Evolutionary conservation across 2,888 invertebrate genomes (phyloP), one percentile per base, ranked within the genome.

Genomic region (Hemicrepidius hirtus): DNA sequence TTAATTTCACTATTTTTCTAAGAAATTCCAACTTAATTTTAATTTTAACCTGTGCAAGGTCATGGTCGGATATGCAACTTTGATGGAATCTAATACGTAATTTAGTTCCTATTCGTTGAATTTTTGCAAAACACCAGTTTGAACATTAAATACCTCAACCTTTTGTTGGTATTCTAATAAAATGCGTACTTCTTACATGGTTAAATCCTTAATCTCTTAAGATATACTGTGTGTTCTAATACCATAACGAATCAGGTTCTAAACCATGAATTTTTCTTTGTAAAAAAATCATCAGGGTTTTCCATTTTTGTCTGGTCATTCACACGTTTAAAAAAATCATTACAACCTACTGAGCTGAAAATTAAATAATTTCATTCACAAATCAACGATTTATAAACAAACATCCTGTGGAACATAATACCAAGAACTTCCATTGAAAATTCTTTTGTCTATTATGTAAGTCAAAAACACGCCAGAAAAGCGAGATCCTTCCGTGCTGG

Each of bases 401-500:
- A 46, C 46, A 46, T 46, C 46, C 46, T 46, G 46, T 40, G 46
- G 46, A 18, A 18, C 18, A 32, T 18, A 20, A 32, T 57, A 40
- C 37, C 18, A 20, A 37, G 35, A 40, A 35, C 16, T 57, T 57
- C 37, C 57, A 57, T 37, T 57, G 57, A 57, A 37, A 57, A 37
- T 37, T 32, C 57, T 37, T 35, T 37, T 35, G 37, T 37, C 24
- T 28, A 13, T 13, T 37, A 20, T 16, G 37, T 18, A 37, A 35
- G 12, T 7, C 16, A 6, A 32, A 37, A 57, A n/a, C 37, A 1
- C 12, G 3, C 20, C 4, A 10, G 18, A 10, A 10, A 57, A 9
- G 18, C 2, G n/a, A 57, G 57, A 37, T 46, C 18, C 46, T 46
- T 40, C 46, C 46, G 20, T 46, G 37, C 57, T 37, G 12, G 18